Evolutionary conservation across 1,140 invertebrate species (phyloP), one percentile per base, ranked within the genome.

Genomic region (Araneus ventricosus): DNA sequence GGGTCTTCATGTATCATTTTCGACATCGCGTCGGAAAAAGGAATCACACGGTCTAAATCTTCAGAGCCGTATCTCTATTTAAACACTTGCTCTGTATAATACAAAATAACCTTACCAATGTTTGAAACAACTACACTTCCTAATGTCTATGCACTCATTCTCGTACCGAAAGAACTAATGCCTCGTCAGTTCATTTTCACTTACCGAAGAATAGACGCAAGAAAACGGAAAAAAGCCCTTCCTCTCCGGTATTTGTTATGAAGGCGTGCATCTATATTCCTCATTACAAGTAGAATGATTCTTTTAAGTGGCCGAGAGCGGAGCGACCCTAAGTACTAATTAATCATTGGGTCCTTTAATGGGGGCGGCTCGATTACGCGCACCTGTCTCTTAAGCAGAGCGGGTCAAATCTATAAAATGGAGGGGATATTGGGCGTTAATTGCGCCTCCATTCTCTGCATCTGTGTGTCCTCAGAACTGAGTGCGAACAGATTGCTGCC

Each of bases 391-490:
- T 24, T 70, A n/a, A 24, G 41, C 22, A 52, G 45, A 14, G 41
- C 24, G 90, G 90, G 90, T 92, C 90, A 92, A 92, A 92, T 92
- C 90, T 92, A 92, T 92, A 92, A 92, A 92, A 92, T 70, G 82
- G 80, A 61, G 39, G 61, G 88, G 88, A 90, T 70, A 75, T 90
- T 75, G 80, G 59, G 80, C 80, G 82, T 92, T 92, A 92, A 92
- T 92, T 92, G 90, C 80, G 90, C 52, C 90, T 59, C 90, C 79
- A 92, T 92, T 92, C 90, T 86, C 90, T 57, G 90, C 90, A 92
- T 92, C 90, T 92, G 90, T 37, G 80, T 70, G 61, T 86, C 90
- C 57, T 86, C 14, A 90, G 80, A 92, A 80, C 82, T 75, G 52
- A 52, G 27, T 45, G 89, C 17, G 75, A 84, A 92, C 80, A 85